These are phyloP conservation scores for Oncorhynchus keta DNA, from an alignment of 2,113 vertebrate genomes.

Conservation along the genomic window DNA sequence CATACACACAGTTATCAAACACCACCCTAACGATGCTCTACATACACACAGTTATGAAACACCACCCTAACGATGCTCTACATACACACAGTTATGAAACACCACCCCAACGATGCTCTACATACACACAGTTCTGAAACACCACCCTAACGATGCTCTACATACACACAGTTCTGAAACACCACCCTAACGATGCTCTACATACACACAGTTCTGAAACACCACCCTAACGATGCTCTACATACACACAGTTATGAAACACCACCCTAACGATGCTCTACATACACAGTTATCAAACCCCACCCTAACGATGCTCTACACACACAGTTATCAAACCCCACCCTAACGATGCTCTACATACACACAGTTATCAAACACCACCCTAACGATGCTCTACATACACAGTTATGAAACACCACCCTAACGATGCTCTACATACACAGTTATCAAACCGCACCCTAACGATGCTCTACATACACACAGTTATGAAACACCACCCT, in stretches of 20 bases:
- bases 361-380: conserved; percentile 82
- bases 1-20: background rate
- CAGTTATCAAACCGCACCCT: too few species aligned
- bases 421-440: conserved; percentile 1
- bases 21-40: conserved; percentile 12
- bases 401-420: conserved; percentile 7
- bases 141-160: conserved; percentile 74
- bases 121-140: conserved; percentile 71
- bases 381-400: conserved; percentile 49
- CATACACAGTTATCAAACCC: background rate
- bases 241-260: background rate
- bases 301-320: conserved; percentile 1
- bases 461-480: background rate
- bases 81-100: background rate
- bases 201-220: background rate
- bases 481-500: background rate
- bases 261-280: too few species aligned
- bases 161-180: conserved; percentile 71
- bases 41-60: background rate
- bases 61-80: too few species aligned
- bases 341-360: conserved; percentile 49
- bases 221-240: conserved; percentile 12
- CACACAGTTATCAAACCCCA: conserved; percentile 82
- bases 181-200: conserved; percentile 74
- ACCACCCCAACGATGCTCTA: background rate